Evolutionary conservation across 2,888 invertebrate genomes (phyloP).

Genomic region (Thelaira solivaga): DNA sequence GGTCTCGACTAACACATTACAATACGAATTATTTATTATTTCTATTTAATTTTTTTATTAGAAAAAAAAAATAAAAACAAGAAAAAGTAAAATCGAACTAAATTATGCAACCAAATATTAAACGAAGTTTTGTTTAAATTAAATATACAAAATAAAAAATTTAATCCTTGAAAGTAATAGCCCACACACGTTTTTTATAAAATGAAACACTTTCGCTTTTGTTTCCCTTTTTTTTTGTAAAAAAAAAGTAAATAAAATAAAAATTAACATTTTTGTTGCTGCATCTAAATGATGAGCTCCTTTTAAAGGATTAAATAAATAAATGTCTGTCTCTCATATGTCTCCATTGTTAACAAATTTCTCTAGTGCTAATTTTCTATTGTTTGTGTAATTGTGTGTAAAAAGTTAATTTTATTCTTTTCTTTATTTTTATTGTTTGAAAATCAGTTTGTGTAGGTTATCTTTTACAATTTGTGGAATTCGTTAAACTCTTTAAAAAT

Average conservation of each 20-base stretch:
- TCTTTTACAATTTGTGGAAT: constrained; percentile 1
- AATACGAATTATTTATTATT: not conserved
- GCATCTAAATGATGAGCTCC: constrained; percentile 40
- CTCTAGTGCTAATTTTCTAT: constrained; percentile 48
- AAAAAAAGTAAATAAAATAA: not conserved
- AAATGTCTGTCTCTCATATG: not conserved
- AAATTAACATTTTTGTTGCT: constrained; percentile 51
- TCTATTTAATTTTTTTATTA: not conserved
- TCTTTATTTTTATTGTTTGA: constrained; percentile 18
- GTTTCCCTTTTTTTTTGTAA: not conserved
- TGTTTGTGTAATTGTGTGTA: constrained; percentile 55
- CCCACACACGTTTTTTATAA: constrained; percentile 57
- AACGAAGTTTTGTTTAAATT: not conserved
- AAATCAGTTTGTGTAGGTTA: constrained; percentile 2
- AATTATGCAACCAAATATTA: constrained; percentile 14
- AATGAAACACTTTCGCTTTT: not conserved
- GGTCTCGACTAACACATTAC: constrained; percentile 22
- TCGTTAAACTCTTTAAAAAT: constrained; percentile 36
- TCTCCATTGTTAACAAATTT: constrained; percentile 31
- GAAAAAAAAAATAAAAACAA: not conserved
- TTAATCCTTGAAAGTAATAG: constrained; percentile 42
- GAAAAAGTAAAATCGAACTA: not conserved
- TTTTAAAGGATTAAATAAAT: constrained; percentile 48
- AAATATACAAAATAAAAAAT: too few species aligned
- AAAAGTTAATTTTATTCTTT: constrained; percentile 51